These are phyloP conservation scores for Cettia cetti DNA, from an alignment of 2,113 vertebrate species.

Conservation along the genomic window DNA sequence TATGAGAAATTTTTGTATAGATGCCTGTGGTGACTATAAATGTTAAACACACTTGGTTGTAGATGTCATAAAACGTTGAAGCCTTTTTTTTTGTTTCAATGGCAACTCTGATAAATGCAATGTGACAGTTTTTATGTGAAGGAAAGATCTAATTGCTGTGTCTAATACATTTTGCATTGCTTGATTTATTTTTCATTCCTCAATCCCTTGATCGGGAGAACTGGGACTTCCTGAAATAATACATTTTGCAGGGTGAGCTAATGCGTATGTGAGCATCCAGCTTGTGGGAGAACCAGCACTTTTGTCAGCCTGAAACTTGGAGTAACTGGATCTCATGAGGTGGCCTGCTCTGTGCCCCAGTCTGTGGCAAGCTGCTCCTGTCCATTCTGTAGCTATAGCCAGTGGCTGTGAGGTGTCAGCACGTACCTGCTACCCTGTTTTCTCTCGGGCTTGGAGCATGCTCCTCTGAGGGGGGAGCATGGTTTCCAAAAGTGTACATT, in stretches of 20 bases:
- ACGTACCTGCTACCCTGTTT: fast-evolving
- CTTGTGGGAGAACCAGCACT: not conserved
- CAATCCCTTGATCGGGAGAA: not conserved
- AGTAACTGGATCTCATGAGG: not conserved
- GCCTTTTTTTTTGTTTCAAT: not conserved
- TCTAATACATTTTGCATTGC: constrained; percentile 35
- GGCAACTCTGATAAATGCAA: not conserved
- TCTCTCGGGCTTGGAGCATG: not conserved
- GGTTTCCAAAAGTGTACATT: not conserved
- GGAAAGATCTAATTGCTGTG: constrained; percentile 20
- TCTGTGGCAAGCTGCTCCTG: not conserved
- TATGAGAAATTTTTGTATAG: not conserved
- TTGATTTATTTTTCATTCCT: constrained; percentile 51
- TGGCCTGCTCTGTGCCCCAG: not conserved
- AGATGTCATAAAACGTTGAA: not conserved
- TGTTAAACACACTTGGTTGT: not conserved
- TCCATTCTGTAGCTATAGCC: fast-evolving
- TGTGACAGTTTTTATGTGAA: not conserved
- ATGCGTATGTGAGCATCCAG: not conserved
- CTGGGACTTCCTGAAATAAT: constrained; percentile 16
- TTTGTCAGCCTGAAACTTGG: not conserved
- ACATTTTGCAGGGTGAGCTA: not conserved
- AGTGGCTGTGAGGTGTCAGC: not conserved
- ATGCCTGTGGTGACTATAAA: not conserved
- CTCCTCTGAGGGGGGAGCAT: not conserved